Evolutionary conservation across 1,140 invertebrate genomes (phyloP).

Genomic region (Drosophila pruinosa): DNA sequence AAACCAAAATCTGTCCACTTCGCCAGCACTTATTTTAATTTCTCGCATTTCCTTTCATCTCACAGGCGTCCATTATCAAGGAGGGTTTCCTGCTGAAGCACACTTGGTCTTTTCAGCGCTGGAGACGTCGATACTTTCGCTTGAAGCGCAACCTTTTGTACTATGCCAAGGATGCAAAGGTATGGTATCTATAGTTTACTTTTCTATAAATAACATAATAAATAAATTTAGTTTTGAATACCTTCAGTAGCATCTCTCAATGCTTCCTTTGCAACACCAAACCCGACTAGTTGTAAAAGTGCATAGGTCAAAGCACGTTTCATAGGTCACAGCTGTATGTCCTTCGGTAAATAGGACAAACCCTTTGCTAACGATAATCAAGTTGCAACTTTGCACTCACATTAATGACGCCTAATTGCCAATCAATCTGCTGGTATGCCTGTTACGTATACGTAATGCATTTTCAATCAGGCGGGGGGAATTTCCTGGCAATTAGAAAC

Average conservation of each 20-base stretch:
- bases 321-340: neutral
- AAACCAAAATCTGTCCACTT: neutral
- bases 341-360: conserved; percentile 1
- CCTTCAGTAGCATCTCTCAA: too few relatives aligned
- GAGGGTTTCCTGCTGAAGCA: conserved; percentile 94
- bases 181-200: conserved; percentile 83
- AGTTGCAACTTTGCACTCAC: neutral
- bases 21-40: conserved; percentile 24
- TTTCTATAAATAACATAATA: neutral
- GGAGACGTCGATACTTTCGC: conserved; percentile 92
- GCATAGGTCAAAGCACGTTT: conserved; percentile 19
- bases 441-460: conserved; percentile 15
- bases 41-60: conserved; percentile 1
- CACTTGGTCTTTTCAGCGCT: conserved; percentile 92
- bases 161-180: conserved; percentile 93
- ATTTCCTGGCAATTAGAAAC: conserved; percentile 16
- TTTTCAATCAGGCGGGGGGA: neutral
- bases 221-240: neutral
- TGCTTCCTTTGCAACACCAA: too few relatives aligned
- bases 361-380: conserved; percentile 2
- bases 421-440: conserved; percentile 1
- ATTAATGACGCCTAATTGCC: conserved; percentile 24
- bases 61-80: conserved; percentile 87
- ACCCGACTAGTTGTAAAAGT: too few relatives aligned
- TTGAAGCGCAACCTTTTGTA: conserved; percentile 91